Evolutionary conservation across 2,888 invertebrate genomes (phyloP), one percentile per base, ranked within the genome.

Genomic region (Oxystoma pomonae): DNA sequence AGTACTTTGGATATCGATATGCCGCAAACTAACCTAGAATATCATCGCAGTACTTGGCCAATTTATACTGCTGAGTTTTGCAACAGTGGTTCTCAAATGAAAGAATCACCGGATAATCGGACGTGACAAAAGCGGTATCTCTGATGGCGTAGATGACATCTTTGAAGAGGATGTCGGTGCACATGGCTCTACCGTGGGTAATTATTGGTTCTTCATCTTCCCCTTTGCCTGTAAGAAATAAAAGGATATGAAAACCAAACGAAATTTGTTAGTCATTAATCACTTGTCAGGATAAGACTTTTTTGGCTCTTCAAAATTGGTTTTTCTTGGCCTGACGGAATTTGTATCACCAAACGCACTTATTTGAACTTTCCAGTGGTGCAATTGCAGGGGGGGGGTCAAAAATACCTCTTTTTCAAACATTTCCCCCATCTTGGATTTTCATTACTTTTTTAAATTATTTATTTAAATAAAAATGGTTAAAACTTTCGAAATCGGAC

Each of bases 21-120:
- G n/a, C n/a, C 35, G 12, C 12, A 12, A 35, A 35, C 35, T 35
- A 7, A 35, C 35, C 35, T 60, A 99, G 87, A 73, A 98, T 95
- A 81, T 99, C 99, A 82, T 98, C 97, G 83, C 98, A 99, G 82
- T 99, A 99, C 81, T 96, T 97, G 61, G 99, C 98, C 82, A 99
- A 83, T 82, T 98, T 98, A 80, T 95, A 92, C 83, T 99, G 98
- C 82, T 99, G 98, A 49, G 91, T 91, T 78, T 93, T 93, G 80
- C 96, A 96, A 85, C 99, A 99, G 81, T 99, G 99, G 85, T 99
- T 99, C 83, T 99, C 99, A 79, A 99, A 99, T 21, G 98, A 98
- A 60, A 99, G 84, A 71, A 99, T 98, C 60, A 99, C 90, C 0
- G 99, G 99, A 80, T 90, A 97, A 73, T 98, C 98, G 2, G 97